phyloP scores from a whole-genome alignment of 1,140 invertebrate species.

The Dreissena rostriformis region DNA sequence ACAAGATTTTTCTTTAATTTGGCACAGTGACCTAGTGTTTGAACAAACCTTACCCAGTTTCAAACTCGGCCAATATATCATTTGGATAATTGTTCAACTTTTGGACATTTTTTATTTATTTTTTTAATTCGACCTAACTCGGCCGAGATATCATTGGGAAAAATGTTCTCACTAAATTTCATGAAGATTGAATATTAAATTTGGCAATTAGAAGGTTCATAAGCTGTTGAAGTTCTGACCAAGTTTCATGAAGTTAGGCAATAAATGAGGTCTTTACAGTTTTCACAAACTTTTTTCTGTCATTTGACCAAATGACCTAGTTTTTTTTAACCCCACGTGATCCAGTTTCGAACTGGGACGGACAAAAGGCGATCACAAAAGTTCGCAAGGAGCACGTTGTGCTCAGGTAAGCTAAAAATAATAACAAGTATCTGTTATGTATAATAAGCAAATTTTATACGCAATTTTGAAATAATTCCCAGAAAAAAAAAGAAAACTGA shows the following conservation, averaged over 20 bases:
- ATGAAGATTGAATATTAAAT: no score
- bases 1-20: constrained; percentile 8
- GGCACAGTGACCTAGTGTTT: constrained; percentile 5
- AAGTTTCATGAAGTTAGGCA: no score
- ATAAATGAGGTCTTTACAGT: background rate
- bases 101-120: no score
- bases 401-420: background rate
- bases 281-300: background rate
- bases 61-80: background rate
- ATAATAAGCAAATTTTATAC: no score
- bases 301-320: background rate
- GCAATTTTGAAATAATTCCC: no score
- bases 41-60: constrained; percentile 5
- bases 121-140: no score
- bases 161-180: background rate
- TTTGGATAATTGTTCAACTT: no score
- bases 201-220: no score
- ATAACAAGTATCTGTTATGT: no score
- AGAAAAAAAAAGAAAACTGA: no score
- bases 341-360: background rate
- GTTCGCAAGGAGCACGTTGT: background rate
- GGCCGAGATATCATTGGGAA: background rate
- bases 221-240: no score
- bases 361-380: background rate
- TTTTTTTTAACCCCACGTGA: background rate